A percentile compares a stretch with the other conserved stretches of the same genome.
These are phyloP conservation scores for Centruroides sculpturatus DNA, from an alignment of 1,140 invertebrate genomes.

Conservation along the genomic window DNA sequence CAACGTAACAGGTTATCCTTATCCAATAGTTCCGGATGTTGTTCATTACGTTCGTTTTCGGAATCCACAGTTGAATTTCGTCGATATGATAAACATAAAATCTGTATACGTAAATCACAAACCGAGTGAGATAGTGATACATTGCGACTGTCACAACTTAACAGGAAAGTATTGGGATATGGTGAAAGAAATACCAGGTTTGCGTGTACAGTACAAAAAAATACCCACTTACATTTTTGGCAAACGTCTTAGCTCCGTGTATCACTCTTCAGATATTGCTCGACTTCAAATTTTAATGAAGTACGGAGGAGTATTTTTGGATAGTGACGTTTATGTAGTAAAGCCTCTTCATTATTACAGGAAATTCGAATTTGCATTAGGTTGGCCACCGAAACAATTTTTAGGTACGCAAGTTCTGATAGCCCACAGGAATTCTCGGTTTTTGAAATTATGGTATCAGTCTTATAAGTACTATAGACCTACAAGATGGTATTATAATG, in stretches of 20 bases:
- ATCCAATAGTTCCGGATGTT: constrained; percentile 21
- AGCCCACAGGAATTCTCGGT: constrained; percentile 23
- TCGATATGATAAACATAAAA: constrained; percentile 23
- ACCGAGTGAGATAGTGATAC: constrained; percentile 22
- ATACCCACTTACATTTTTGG: constrained; percentile 22
- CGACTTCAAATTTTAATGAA: constrained; percentile 25
- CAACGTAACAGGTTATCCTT: constrained; percentile 18
- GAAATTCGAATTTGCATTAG: constrained; percentile 28
- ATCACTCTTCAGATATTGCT: constrained; percentile 29
- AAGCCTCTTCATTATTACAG: constrained; percentile 27
- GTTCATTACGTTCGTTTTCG: constrained; percentile 22
- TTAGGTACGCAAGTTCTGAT: constrained; percentile 24
- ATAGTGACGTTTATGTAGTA: constrained; percentile 29
- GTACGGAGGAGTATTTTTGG: constrained; percentile 31
- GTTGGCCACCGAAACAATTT: constrained; percentile 24
- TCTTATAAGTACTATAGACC: constrained; percentile 22
- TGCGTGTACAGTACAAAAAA: constrained; percentile 9
- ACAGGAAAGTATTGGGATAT: constrained; percentile 20
- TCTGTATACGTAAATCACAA: constrained; percentile 21
- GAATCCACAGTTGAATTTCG: constrained; percentile 16
- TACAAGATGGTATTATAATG: constrained; percentile 25
- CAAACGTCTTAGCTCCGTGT: constrained; percentile 22
- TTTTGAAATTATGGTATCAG: constrained; percentile 22
- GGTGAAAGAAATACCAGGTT: constrained; percentile 9
- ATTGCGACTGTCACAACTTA: constrained; percentile 21